A percentile compares a stretch with the other conserved stretches of the same genome.
Evolutionary conservation across 2,113 vertebrate genomes (phyloP).

Genomic region (Leptobrachium leishanense): DNA sequence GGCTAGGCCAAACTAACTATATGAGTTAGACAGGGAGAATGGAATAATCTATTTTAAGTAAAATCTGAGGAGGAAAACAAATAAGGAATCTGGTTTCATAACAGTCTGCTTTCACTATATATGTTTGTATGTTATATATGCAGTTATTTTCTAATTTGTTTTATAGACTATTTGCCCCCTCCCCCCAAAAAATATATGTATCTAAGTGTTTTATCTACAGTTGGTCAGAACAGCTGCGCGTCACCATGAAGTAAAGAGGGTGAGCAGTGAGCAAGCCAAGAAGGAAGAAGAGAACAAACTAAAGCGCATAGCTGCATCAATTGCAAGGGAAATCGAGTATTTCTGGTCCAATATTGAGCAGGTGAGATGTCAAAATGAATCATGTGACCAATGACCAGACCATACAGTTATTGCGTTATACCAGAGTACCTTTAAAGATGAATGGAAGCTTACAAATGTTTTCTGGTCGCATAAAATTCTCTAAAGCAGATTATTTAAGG

Average conservation of each 20-base stretch:
- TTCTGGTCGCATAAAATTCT: too few species aligned
- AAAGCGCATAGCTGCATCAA: conserved; percentile 81
- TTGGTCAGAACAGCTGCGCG: conserved; percentile 88
- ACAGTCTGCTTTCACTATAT: neutral
- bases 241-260: conserved; percentile 82
- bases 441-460: too few species aligned
- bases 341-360: conserved; percentile 94
- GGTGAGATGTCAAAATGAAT: conserved; percentile 57
- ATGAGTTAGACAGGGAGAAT: too few species aligned
- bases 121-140: neutral
- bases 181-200: neutral
- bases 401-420: conserved; percentile 20
- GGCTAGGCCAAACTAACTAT: too few species aligned
- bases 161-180: too few species aligned
- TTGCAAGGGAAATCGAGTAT: conserved; percentile 86
- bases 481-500: too few species aligned
- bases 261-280: conserved; percentile 73
- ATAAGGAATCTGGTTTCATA: too few species aligned
- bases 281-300: conserved; percentile 79
- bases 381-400: neutral
- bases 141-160: too few species aligned
- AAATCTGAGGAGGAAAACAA: too few species aligned
- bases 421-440: neutral
- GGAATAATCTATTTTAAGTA: too few species aligned
- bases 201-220: conserved; percentile 57